A percentile compares a stretch with the other conserved stretches of the same genome.
These are phyloP conservation scores for Euplexia lucipara DNA, from an alignment of 2,888 invertebrate species.

Conservation along the genomic window DNA sequence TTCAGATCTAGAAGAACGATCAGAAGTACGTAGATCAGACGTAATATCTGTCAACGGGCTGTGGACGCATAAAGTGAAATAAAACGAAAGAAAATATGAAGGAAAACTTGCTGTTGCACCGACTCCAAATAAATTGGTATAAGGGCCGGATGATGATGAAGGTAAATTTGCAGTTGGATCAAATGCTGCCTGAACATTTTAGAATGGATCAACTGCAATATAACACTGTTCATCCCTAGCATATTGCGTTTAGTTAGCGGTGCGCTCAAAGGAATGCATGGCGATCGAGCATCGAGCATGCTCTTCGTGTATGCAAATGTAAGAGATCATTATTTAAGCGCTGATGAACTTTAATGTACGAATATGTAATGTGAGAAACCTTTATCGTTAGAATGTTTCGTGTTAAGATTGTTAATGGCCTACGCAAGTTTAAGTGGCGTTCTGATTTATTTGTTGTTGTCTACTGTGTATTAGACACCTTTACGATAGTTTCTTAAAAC, in stretches of 20 bases:
- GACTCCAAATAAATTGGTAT: no score
- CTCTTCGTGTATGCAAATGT: constrained; percentile 55
- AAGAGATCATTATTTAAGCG: constrained; percentile 52
- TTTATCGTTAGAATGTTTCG: constrained; percentile 1
- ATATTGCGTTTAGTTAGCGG: constrained; percentile 66
- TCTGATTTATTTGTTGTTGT: constrained; percentile 5
- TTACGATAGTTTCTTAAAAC: neutral
- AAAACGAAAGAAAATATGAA: no score
- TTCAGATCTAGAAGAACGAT: no score
- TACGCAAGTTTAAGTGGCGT: neutral
- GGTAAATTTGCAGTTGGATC: no score
- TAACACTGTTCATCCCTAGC: no score
- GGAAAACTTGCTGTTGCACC: no score
- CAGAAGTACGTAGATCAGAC: no score
- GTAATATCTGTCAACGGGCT: no score
- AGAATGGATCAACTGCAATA: no score
- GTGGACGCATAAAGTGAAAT: no score
- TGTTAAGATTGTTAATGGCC: neutral
- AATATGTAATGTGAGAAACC: constrained; percentile 36
- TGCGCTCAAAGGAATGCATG: constrained; percentile 67
- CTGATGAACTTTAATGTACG: constrained; percentile 53
- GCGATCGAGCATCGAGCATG: constrained; percentile 41
- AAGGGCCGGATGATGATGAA: no score
- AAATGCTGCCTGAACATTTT: no score
- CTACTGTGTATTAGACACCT: neutral